Percentiles rank a stretch among this genome's conserved stretches.
Evolutionary conservation across 92 coral and sea anemone species (phyloP).

Genomic region (Blastomussa wellsi): DNA sequence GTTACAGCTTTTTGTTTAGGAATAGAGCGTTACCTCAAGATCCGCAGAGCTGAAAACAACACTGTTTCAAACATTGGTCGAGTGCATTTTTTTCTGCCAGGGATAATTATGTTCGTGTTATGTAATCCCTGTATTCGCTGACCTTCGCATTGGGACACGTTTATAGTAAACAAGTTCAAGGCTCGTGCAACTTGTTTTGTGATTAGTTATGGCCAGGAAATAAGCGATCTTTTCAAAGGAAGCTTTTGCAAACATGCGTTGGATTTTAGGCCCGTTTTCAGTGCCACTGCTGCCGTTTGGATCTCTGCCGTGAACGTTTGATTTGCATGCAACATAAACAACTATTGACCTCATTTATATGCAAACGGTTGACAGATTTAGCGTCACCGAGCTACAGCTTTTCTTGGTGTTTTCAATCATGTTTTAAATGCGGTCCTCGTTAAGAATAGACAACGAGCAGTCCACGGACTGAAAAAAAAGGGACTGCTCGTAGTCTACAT

Average conservation of each 20-base stretch:
- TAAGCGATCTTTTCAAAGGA: background rate
- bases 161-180: background rate
- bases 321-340: slow-evolving; percentile 46
- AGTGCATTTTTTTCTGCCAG: background rate
- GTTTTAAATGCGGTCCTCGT: background rate
- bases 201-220: background rate
- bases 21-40: background rate
- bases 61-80: background rate
- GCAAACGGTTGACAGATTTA: slow-evolving; percentile 19
- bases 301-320: background rate
- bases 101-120: background rate
- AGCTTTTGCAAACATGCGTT: background rate
- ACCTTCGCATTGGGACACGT: background rate
- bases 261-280: background rate
- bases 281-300: background rate
- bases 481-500: too few relatives aligned
- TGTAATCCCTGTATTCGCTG: background rate
- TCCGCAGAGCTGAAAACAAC: background rate
- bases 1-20: background rate
- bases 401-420: background rate
- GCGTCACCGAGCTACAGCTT: background rate
- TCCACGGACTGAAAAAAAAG: too few relatives aligned
- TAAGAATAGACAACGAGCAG: too few relatives aligned
- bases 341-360: slow-evolving; percentile 10
- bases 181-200: background rate